Evolutionary conservation across 2,113 vertebrate species (phyloP).

Genomic region (Anarrhichthys ocellatus): DNA sequence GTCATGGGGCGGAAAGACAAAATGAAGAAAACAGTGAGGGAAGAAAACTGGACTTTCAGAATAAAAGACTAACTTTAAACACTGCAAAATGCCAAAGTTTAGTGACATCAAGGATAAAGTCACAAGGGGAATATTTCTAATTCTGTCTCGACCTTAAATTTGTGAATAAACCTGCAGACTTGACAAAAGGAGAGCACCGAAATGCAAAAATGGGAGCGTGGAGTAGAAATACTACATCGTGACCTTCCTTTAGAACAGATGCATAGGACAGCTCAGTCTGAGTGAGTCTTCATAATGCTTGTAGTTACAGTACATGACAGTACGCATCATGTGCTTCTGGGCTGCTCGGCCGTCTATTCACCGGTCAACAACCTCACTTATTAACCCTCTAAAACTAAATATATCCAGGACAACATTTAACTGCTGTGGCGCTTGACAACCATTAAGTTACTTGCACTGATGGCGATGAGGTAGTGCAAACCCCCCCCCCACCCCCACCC

Average conservation of each 20-base stretch:
- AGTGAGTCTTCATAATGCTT: slow-evolving; percentile 1
- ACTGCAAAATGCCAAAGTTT: background rate
- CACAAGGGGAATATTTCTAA: background rate
- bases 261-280: slow-evolving; percentile 35
- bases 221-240: background rate
- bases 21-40: background rate
- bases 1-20: background rate
- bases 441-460: slow-evolving; percentile 13
- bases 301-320: slow-evolving; percentile 10
- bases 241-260: slow-evolving; percentile 28
- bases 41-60: background rate
- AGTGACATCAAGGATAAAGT: background rate
- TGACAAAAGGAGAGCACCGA: background rate
- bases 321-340: slow-evolving; percentile 7
- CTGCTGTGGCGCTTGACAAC: slow-evolving; percentile 38
- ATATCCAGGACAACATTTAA: background rate
- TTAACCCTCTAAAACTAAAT: background rate
- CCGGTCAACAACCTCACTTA: background rate
- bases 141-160: slow-evolving; percentile 1
- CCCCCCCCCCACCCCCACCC: background rate
- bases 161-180: slow-evolving; percentile 23
- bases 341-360: slow-evolving; percentile 7
- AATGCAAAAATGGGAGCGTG: background rate
- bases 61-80: slow-evolving; percentile 15
- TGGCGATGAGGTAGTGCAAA: slow-evolving; percentile 75